Conservation (phyloP, 1,140 invertebrate species). For the Aphelinus atriplicis region DNA sequence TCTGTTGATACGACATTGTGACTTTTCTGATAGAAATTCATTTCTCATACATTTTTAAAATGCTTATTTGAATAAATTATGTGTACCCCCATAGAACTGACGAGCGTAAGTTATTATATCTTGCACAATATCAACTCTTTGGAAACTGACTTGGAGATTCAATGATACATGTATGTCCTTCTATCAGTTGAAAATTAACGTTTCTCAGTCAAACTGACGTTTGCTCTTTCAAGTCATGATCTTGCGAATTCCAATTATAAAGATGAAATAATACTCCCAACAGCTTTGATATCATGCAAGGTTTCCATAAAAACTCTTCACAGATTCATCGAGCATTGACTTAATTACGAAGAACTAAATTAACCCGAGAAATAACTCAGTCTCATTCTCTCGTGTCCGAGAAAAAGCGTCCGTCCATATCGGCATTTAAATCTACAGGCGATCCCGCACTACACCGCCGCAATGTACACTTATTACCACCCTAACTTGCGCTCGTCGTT, state of each 20-base stretch:
- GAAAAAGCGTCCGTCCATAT: background rate
- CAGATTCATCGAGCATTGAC: background rate
- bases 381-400: constrained; percentile 28
- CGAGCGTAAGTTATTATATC: constrained; percentile 1
- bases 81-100: background rate
- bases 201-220: no score
- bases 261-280: no score
- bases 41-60: background rate
- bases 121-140: no score
- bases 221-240: no score
- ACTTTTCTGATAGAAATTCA: background rate
- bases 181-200: no score
- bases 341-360: constrained; percentile 20
- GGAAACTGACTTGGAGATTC: no score
- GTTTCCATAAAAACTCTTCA: no score
- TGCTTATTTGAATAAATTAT: constrained; percentile 3
- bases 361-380: constrained; percentile 27
- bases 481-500: constrained; percentile 10
- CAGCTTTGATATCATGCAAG: no score
- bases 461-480: background rate
- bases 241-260: no score
- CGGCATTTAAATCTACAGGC: background rate
- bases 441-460: background rate
- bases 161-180: no score
- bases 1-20: background rate